Conservation (phyloP, 2,888 invertebrate species). For the Lathronympha strigana region DNA sequence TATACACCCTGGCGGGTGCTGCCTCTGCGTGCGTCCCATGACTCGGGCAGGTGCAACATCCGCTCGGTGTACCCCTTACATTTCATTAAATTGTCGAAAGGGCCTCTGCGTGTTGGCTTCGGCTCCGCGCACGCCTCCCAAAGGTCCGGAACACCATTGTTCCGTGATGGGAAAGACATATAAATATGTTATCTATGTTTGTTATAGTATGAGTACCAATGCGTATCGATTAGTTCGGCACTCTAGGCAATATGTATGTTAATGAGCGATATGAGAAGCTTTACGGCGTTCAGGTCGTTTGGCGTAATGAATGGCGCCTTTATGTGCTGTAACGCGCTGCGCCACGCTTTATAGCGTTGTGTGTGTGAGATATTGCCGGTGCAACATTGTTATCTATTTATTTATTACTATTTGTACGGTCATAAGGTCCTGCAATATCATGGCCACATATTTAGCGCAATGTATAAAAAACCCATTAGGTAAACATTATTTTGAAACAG, state of each 20-base stretch:
- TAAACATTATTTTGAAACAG: neutral
- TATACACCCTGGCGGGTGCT: too few species aligned
- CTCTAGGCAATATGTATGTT: slow-evolving; percentile 37
- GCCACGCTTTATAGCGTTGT: slow-evolving; percentile 44
- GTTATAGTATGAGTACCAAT: slow-evolving; percentile 1
- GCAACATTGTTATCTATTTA: slow-evolving; percentile 45
- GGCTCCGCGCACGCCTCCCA: too few species aligned
- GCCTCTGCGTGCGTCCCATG: too few species aligned
- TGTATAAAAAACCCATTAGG: neutral
- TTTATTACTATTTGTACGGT: slow-evolving; percentile 20
- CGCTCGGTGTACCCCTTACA: too few species aligned
- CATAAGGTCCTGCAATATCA: slow-evolving; percentile 19
- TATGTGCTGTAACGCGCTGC: slow-evolving; percentile 55
- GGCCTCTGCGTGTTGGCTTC: too few species aligned
- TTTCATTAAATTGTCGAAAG: too few species aligned
- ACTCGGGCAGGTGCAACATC: too few species aligned
- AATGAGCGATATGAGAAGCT: slow-evolving; percentile 35
- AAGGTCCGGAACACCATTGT: too few species aligned
- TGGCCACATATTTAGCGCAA: neutral
- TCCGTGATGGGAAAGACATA: too few species aligned
- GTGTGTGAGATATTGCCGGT: slow-evolving; percentile 49
- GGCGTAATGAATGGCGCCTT: slow-evolving; percentile 54
- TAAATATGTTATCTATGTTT: neutral
- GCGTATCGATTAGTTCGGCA: slow-evolving; percentile 7
- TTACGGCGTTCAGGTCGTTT: slow-evolving; percentile 49